Percentiles rank a stretch among this genome's conserved stretches.
Evolutionary conservation across 1,140 invertebrate genomes (phyloP).

Genomic region (Augochlora pura): DNA sequence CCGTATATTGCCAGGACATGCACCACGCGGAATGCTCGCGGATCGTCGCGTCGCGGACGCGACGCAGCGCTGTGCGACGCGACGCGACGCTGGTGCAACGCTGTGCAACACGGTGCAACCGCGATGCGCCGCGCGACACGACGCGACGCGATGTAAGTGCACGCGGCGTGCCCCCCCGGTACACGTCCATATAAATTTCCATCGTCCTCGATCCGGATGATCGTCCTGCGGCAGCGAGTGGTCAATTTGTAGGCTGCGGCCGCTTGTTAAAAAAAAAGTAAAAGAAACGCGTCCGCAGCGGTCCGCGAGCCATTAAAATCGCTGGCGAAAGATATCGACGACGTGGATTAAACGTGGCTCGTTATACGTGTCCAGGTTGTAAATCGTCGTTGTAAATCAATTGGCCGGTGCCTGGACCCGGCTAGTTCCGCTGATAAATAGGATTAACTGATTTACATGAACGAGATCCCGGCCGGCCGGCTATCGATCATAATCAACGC

Average conservation of each 20-base stretch:
- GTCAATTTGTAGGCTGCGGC: constrained; percentile 30
- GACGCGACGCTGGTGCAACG: too few species aligned
- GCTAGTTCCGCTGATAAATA: constrained; percentile 33
- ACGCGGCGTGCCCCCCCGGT: not conserved
- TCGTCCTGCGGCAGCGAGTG: not conserved
- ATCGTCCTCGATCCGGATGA: constrained; percentile 12
- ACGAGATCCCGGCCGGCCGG: constrained; percentile 43
- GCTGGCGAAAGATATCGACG: constrained; percentile 33
- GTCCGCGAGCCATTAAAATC: constrained; percentile 32
- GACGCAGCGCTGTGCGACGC: not conserved
- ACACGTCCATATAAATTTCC: constrained; percentile 28
- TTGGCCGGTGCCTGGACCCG: constrained; percentile 27
- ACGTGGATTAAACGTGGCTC: constrained; percentile 61
- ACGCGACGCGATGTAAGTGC: not conserved
- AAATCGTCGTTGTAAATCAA: constrained; percentile 65
- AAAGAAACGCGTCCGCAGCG: not conserved
- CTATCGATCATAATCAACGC: constrained; percentile 56
- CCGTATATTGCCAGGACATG: constrained; percentile 34
- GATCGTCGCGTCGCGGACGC: constrained; percentile 15
- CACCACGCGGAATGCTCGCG: too few species aligned
- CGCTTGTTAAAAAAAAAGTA: not conserved
- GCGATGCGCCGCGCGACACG: too few species aligned
- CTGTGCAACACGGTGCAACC: too few species aligned
- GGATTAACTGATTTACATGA: constrained; percentile 59
- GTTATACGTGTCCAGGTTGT: constrained; percentile 56